Evolutionary conservation across 2,113 vertebrate species (phyloP), one percentile per base, ranked within the genome.

Genomic region (Menidia beryllina): DNA sequence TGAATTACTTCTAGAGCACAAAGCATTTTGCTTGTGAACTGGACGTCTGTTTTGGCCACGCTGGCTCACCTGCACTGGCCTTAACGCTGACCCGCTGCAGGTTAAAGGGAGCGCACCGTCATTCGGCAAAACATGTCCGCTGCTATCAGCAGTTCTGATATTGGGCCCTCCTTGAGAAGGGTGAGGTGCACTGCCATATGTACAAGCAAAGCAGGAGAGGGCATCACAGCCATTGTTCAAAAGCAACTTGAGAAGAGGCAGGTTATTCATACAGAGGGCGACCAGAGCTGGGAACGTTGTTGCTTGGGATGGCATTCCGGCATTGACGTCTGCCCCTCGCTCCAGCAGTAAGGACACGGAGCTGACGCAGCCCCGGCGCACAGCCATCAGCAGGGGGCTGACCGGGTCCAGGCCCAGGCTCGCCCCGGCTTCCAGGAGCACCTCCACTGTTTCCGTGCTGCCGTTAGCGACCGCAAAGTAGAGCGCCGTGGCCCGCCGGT

Each of bases 241-340:
- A 62, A 99, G 92, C 71, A 93, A 95, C 65, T 96, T 96, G 77
- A 99, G 92, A 45, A 99, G 77, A 0, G 91, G 82, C 60, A 96
- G 88, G 76, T 93, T 95, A 86, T 95, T 93, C 91, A 93, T 92
- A 8, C 95, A 94, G 77, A 98, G 96, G 89, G 95, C 94, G 74
- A 96, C 90, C 58, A 94, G 94, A 61, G 95, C 95, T 0, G 98
- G 97, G 86, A 99, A 97, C 20, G 94, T 76, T 0, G 95, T 95
- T 10, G 94, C 90, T 45, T 93, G 94, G 24, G 95, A 93, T 30
- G 94, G 89, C 65, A 97, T 90, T 43, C 84, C 91, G 63, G 93
- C 90, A 51, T 96, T 83, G 55, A 96, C 90, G 58, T 97, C 86
- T 15, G 96, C 97, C 20, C 96, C 97, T 10, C 95, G 93, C 82